A percentile compares a stretch with the other conserved stretches of the same genome.
These are phyloP conservation scores for Cossypha dichroa DNA, from an alignment of 2,797 vertebrate genomes.

Conservation along the genomic window DNA sequence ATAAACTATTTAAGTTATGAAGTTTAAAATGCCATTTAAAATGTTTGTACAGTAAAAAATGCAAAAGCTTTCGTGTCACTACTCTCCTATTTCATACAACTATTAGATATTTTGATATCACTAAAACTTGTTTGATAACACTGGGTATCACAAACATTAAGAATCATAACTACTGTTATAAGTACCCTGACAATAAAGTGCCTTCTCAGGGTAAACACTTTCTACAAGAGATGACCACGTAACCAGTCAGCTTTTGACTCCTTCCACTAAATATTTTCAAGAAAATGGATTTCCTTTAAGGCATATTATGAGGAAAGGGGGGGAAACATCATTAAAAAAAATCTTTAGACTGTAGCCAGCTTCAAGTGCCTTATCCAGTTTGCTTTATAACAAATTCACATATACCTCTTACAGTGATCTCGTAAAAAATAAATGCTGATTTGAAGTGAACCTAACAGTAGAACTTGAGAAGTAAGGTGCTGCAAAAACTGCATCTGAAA, in stretches of 20 bases:
- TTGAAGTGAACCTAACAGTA: background rate
- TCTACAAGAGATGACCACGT: background rate
- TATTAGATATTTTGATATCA: background rate
- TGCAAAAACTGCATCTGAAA: background rate
- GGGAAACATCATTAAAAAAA: background rate
- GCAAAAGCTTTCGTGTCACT: background rate
- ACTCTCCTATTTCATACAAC: background rate
- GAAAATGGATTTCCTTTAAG: background rate
- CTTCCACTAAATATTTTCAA: background rate
- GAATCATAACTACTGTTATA: background rate
- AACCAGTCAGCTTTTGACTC: background rate
- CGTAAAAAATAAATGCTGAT: background rate
- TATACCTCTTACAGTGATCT: background rate
- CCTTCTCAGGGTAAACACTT: background rate
- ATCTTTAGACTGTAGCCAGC: background rate
- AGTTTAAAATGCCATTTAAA: background rate
- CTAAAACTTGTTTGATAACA: background rate
- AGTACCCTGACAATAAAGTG: background rate
- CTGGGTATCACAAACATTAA: background rate
- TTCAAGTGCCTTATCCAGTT: background rate
- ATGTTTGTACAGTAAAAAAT: background rate
- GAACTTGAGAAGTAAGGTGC: background rate
- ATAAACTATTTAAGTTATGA: rapidly evolving
- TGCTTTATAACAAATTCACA: background rate
- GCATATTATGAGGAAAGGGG: rapidly evolving